A percentile compares a stretch with the other conserved stretches of the same genome.
phyloP scores from a whole-genome alignment of 2,888 invertebrate species.

The Latheticus oryzae region DNA sequence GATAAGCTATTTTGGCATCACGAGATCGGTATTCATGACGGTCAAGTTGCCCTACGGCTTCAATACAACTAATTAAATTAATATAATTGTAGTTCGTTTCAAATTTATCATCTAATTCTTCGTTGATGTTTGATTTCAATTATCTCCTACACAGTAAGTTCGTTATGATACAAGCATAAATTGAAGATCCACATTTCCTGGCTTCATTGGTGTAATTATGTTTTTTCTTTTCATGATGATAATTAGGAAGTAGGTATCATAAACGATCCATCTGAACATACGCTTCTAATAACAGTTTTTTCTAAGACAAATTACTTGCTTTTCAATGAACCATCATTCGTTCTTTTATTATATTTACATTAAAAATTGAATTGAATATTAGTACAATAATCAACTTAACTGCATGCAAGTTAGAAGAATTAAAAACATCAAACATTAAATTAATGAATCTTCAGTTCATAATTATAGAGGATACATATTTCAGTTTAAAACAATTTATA shows the following conservation, averaged over 20 bases:
- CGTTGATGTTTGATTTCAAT: conserved; percentile 15
- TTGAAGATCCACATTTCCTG: conserved; percentile 7
- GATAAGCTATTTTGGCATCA: conserved; percentile 69
- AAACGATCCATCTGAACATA: background rate
- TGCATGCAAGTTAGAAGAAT: no score
- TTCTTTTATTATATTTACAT: no score
- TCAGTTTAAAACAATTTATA: no score
- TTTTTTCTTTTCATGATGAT: conserved; percentile 3
- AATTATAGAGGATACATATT: no score
- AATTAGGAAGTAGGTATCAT: no score
- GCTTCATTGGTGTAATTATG: conserved; percentile 3
- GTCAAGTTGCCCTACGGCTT: conserved; percentile 52
- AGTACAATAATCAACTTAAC: no score
- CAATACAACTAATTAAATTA: conserved; percentile 57
- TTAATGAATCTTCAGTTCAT: no score
- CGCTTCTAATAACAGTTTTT: no score
- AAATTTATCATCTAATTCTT: conserved; percentile 20
- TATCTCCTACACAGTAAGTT: conserved; percentile 21
- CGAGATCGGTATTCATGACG: conserved; percentile 53
- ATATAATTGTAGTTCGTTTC: conserved; percentile 48
- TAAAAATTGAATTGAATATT: no score
- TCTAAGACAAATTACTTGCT: no score
- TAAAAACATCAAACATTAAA: no score
- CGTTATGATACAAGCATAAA: conserved; percentile 16
- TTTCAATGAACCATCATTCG: no score